Base-by-base conservation (phyloP, 92 coral and sea anemone genomes). In the Phenganax subtilis region DNA sequence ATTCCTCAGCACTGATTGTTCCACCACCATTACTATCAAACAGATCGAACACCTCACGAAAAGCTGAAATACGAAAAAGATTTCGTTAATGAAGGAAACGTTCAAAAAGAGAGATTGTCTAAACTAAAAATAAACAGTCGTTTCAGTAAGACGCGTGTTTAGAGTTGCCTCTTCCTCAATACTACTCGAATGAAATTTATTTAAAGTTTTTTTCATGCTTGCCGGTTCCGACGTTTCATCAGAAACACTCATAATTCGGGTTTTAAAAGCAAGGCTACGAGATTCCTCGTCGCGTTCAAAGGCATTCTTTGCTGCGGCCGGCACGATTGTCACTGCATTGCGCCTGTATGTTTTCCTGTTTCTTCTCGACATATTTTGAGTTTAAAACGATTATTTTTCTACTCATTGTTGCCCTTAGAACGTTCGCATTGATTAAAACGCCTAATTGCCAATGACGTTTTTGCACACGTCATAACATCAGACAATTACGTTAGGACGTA, bases 11-110 rank as follows among this genome's bases (percentile, higher is more conserved):
- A 71, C 92, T 97, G 30, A 94, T 94, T 6, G 98, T 94, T 3
- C 98, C 98, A 0, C 98, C 98, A 31, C 97, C 97, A 85, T 94
- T 92, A 81, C 97, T 94, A 74, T 94, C 98, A n/a, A 94, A 94
- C 60, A 94, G 85, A 89, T 94, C 97, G 82, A 94, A 94, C 83
- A 94, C 98, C 63, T 94, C 98, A 53, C 87, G 88, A 84, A 94
- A 94, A n/a, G 98, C 98, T 94, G 78, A 29, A 75, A 54, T 25
- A 51, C 66, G 72, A 58, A 82, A 59, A 10, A 73, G 17, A 51
- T 6, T 59, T 20, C 65, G 47, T 37, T 37, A 37, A 37, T 37
- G 47, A 37, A 37, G n/a, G n/a, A n/a, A n/a, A 37, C 47, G 47
- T 37, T 37, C 47, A 4, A 1, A 37, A 1, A 37, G 47, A 37